These are phyloP conservation scores for Bradysia coprophila DNA, from an alignment of 1,140 invertebrate species.

Conservation along the genomic window DNA sequence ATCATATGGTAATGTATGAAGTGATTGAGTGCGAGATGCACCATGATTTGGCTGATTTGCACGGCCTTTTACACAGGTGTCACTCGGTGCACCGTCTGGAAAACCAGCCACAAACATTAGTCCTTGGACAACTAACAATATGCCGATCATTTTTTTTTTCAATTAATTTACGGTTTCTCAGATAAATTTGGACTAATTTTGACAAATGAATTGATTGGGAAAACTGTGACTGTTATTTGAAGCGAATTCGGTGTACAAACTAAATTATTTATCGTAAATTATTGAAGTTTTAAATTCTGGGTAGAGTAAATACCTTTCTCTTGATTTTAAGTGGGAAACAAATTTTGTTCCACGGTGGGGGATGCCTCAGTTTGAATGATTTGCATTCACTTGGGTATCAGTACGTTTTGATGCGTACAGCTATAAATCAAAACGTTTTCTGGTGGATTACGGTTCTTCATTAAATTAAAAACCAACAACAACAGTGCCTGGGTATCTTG, in stretches of 20 bases:
- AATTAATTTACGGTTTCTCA: not conserved
- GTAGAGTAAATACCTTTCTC: too few relatives aligned
- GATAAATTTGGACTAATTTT: not conserved
- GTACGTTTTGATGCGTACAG: too few relatives aligned
- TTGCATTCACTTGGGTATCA: too few relatives aligned
- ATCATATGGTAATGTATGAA: slow-evolving; percentile 39
- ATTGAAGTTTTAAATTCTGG: too few relatives aligned
- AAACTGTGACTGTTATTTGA: not conserved
- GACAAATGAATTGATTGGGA: not conserved
- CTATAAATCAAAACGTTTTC: too few relatives aligned
- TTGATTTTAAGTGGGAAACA: too few relatives aligned
- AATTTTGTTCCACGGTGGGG: too few relatives aligned
- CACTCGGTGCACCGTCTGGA: slow-evolving; percentile 56
- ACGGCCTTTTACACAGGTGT: slow-evolving; percentile 50
- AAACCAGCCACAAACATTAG: slow-evolving; percentile 30
- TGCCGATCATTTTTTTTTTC: not conserved
- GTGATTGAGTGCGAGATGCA: slow-evolving; percentile 37
- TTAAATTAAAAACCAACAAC: too few relatives aligned
- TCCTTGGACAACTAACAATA: slow-evolving; percentile 3
- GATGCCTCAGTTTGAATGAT: too few relatives aligned
- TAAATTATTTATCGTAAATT: too few relatives aligned
- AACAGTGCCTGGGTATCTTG: too few relatives aligned
- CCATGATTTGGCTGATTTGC: slow-evolving; percentile 58
- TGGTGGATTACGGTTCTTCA: too few relatives aligned
- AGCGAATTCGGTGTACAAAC: not conserved